Evolutionary conservation across 2,113 vertebrate species (phyloP).

Genomic region (Cyprinodon brontotheroides): DNA sequence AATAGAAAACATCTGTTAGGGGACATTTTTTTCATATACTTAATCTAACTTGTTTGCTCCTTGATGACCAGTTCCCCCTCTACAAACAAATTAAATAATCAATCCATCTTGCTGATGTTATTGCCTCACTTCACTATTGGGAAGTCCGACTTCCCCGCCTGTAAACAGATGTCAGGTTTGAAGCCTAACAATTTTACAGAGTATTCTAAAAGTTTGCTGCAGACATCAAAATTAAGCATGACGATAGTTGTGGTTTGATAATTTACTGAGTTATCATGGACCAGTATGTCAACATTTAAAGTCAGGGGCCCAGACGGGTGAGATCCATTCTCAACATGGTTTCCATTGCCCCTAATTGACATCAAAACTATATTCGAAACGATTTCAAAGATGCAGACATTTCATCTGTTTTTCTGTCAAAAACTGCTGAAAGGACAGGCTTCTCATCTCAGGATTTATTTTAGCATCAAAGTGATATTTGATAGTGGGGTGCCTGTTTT

Average conservation of each 20-base stretch:
- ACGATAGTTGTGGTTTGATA: not conserved
- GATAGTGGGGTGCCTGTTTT: conserved; percentile 30
- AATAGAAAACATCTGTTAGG: too few relatives aligned
- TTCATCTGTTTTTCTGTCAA: conserved; percentile 50
- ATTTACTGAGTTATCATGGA: not conserved
- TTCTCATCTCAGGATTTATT: conserved; percentile 59
- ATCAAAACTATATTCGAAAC: conserved; percentile 17
- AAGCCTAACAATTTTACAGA: not conserved
- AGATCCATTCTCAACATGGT: not conserved
- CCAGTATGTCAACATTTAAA: not conserved
- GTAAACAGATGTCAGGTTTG: not conserved
- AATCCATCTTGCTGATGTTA: not conserved
- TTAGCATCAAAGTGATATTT: conserved; percentile 67
- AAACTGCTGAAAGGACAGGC: conserved; percentile 55
- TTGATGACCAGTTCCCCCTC: not conserved
- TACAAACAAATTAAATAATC: not conserved
- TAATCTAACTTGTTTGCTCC: too few relatives aligned
- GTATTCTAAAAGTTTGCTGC: not conserved
- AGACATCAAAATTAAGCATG: not conserved
- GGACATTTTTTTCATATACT: too few relatives aligned
- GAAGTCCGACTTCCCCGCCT: not conserved
- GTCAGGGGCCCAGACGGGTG: not conserved
- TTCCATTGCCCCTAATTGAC: not conserved
- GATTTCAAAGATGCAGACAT: conserved; percentile 40
- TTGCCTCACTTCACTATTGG: not conserved